Evolutionary conservation across 2,113 vertebrate species (phyloP).

Genomic region (Lasiurus cinereus): DNA sequence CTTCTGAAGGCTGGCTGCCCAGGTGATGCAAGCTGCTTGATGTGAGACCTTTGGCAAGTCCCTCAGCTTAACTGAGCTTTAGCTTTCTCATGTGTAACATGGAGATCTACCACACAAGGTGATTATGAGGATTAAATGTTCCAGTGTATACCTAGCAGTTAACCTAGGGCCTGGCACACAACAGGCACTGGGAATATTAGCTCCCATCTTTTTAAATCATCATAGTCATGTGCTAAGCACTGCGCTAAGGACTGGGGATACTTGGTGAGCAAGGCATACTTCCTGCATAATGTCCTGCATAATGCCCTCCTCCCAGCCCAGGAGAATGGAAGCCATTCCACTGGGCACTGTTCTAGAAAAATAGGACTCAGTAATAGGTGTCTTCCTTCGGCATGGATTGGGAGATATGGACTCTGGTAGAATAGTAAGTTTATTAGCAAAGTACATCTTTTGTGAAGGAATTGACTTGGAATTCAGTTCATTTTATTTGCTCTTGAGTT

Average conservation of each 20-base stretch:
- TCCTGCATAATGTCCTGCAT: no score
- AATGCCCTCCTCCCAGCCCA: neutral
- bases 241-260: neutral
- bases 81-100: neutral
- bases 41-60: neutral
- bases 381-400: neutral
- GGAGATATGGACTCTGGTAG: neutral
- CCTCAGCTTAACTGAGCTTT: neutral
- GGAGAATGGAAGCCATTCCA: neutral
- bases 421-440: neutral
- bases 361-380: neutral
- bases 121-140: neutral
- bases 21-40: neutral
- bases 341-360: neutral
- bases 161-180: neutral
- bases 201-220: neutral
- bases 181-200: neutral
- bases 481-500: conserved; percentile 5
- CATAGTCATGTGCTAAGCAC: neutral
- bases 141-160: neutral
- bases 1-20: conserved; percentile 8
- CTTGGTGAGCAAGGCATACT: neutral
- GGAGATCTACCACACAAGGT: neutral
- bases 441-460: conserved; percentile 42
- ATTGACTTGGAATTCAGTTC: conserved; percentile 41